Percentiles rank a stretch among this genome's conserved stretches.
Evolutionary conservation across 2,113 vertebrate species (phyloP).

Genomic region (Austrofundulus limnaeus): DNA sequence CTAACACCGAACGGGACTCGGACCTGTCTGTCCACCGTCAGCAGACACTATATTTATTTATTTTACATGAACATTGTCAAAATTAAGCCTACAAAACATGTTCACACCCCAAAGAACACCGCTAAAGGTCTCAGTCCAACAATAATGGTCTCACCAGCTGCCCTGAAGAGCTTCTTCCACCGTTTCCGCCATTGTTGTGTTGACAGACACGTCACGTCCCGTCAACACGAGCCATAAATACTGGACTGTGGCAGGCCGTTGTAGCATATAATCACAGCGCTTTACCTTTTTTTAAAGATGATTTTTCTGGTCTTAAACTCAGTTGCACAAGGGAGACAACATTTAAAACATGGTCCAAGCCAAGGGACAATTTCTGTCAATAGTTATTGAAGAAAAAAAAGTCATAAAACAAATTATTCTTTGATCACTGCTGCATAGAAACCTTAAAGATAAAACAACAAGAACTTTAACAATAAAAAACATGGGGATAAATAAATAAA

Average conservation of each 20-base stretch:
- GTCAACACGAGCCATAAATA: conserved; percentile 36
- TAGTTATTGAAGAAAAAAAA: too few relatives aligned
- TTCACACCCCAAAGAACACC: background rate
- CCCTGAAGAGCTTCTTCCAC: conserved; percentile 75
- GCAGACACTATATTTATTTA: background rate
- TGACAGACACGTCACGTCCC: conserved; percentile 75
- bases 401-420: too few relatives aligned
- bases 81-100: fast-evolving
- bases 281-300: conserved; percentile 40
- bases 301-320: conserved; percentile 20
- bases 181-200: conserved; percentile 81
- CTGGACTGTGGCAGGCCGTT: conserved; percentile 2
- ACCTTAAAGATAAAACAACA: too few relatives aligned
- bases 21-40: background rate
- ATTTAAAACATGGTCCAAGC: too few relatives aligned
- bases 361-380: too few relatives aligned
- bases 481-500: too few relatives aligned
- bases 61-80: fast-evolving
- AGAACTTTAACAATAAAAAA: too few relatives aligned
- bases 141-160: conserved; percentile 74
- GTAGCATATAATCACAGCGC: background rate
- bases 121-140: too few relatives aligned
- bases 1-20: conserved; percentile 1
- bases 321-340: too few relatives aligned
- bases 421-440: too few relatives aligned